A percentile compares a stretch with the other conserved stretches of the same genome.
These are phyloP conservation scores for Wiebesia pumilae DNA, from an alignment of 1,140 invertebrate species.

Conservation along the genomic window DNA sequence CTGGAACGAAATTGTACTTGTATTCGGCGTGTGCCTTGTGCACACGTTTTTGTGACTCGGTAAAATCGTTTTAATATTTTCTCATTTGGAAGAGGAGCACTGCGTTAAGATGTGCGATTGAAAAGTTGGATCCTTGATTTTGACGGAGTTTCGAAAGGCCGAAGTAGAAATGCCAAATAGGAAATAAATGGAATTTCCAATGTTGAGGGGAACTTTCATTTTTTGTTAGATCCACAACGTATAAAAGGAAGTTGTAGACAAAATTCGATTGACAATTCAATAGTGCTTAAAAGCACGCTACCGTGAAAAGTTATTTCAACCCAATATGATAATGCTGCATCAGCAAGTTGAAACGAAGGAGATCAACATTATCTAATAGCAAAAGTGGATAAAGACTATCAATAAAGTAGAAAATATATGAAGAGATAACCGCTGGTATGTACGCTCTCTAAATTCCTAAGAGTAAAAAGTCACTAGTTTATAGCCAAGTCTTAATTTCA, in stretches of 20 bases:
- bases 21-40: not conserved
- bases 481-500: not conserved
- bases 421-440: not conserved
- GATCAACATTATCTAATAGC: not conserved
- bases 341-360: not conserved
- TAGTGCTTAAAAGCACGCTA: not conserved
- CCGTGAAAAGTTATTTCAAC: not conserved
- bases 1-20: slow-evolving; percentile 12
- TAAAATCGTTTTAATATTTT: slow-evolving; percentile 4
- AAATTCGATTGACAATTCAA: not conserved
- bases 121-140: not conserved
- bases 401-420: not conserved
- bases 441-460: not conserved
- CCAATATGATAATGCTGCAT: not conserved
- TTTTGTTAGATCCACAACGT: not conserved
- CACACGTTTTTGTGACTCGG: not conserved
- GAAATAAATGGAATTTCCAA: not conserved
- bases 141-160: not conserved
- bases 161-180: not conserved
- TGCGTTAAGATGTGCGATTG: not conserved
- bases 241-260: not conserved
- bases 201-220: not conserved
- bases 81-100: not conserved
- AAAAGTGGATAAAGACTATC: not conserved
- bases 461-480: not conserved